A percentile compares a stretch with the other conserved stretches of the same genome.
phyloP scores from a whole-genome alignment of 2,888 invertebrate genomes.

The Listrodromus nycthemerus region DNA sequence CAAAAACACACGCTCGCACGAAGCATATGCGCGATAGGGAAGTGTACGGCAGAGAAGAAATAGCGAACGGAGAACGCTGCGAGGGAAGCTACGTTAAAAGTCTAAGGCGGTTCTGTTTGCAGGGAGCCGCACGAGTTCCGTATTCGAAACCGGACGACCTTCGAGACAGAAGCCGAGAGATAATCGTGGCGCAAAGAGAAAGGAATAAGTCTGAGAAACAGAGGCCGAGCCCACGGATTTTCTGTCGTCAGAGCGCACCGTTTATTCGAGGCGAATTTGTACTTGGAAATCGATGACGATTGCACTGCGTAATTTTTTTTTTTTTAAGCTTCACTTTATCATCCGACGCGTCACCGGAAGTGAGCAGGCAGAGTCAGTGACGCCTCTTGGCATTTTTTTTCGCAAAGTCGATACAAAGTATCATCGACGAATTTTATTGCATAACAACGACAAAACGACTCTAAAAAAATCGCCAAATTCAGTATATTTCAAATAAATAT shows the following conservation, averaged over 20 bases:
- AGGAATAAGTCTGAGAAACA: slow-evolving; percentile 59
- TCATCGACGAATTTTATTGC: no score
- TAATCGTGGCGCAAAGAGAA: slow-evolving; percentile 58
- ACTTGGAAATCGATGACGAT: slow-evolving; percentile 35
- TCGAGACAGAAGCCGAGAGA: slow-evolving; percentile 48
- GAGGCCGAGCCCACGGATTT: slow-evolving; percentile 42
- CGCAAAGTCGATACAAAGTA: no score
- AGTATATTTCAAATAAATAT: no score
- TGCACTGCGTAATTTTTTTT: background rate
- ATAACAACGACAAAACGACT: no score
- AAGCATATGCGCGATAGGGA: slow-evolving; percentile 19
- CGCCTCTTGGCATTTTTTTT: background rate
- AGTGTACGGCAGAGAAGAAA: background rate
- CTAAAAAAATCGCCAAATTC: no score
- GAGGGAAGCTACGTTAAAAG: slow-evolving; percentile 19
- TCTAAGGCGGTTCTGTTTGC: slow-evolving; percentile 5
- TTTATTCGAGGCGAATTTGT: slow-evolving; percentile 20
- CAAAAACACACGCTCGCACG: background rate
- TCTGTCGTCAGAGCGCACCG: slow-evolving; percentile 52
- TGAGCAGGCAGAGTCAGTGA: background rate
- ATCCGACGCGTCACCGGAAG: background rate
- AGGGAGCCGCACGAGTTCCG: slow-evolving; percentile 64
- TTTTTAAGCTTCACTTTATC: background rate
- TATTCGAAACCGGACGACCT: slow-evolving; percentile 68
- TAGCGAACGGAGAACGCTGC: slow-evolving; percentile 11